phyloP scores from a whole-genome alignment of 2,113 vertebrate species.

The Fregata magnificens region DNA sequence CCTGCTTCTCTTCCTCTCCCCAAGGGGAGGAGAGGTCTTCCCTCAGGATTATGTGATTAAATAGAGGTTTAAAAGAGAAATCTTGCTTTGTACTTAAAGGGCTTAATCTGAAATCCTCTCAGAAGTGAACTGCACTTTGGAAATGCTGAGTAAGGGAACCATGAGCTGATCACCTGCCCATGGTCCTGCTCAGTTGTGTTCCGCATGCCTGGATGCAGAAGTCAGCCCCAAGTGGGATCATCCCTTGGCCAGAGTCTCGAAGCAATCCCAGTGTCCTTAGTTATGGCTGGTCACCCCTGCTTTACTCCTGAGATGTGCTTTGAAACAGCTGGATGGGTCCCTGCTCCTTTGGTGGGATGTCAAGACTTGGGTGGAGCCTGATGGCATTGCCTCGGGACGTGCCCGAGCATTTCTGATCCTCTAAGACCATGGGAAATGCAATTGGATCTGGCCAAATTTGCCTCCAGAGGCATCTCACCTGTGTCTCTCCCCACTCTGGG shows the following conservation, averaged over 20 bases:
- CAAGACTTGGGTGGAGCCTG: neutral
- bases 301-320: neutral
- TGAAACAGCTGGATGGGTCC: neutral
- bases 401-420: neutral
- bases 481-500: neutral
- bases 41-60: conserved; percentile 45
- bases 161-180: neutral
- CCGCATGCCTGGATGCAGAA: neutral
- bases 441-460: neutral
- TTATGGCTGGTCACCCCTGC: neutral
- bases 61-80: neutral
- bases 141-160: neutral
- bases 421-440: neutral
- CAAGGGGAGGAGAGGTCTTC: neutral
- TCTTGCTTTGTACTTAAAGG: conserved; percentile 47
- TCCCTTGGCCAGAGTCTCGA: too few relatives aligned
- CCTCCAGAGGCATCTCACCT: neutral
- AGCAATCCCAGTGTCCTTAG: neutral
- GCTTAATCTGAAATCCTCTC: conserved; percentile 37
- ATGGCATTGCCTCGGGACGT: fast-evolving
- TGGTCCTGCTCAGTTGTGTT: neutral
- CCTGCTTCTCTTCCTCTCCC: neutral
- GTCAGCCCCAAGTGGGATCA: neutral
- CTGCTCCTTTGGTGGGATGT: neutral
- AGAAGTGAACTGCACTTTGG: neutral